These are phyloP conservation scores for Mimumesa dahlbomi DNA, from an alignment of 2,888 invertebrate species.

Conservation along the genomic window DNA sequence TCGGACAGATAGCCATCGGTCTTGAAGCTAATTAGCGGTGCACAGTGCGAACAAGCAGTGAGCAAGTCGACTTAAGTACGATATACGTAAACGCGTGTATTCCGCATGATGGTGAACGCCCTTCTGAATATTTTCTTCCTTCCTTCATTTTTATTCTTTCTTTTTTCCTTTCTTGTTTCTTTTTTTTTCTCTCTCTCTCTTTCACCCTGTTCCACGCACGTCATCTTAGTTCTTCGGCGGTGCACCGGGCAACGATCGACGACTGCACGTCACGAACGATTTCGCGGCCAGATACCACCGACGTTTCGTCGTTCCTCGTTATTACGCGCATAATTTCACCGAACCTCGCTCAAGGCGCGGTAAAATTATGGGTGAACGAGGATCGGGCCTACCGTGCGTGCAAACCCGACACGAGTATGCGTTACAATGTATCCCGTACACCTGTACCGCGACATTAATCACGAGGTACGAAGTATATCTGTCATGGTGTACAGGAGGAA, in stretches of 20 bases:
- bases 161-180: background rate
- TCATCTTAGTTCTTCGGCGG: slow-evolving; percentile 12
- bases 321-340: slow-evolving; percentile 65
- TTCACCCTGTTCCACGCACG: slow-evolving; percentile 3
- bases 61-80: slow-evolving; percentile 35
- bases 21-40: slow-evolving; percentile 76
- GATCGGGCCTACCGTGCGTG: slow-evolving; percentile 53
- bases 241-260: slow-evolving; percentile 56
- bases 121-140: slow-evolving; percentile 22
- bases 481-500: slow-evolving; percentile 39
- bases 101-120: slow-evolving; percentile 45
- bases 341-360: slow-evolving; percentile 64
- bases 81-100: slow-evolving; percentile 45
- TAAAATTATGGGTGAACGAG: slow-evolving; percentile 56
- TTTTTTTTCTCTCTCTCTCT: background rate
- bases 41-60: slow-evolving; percentile 73
- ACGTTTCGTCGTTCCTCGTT: slow-evolving; percentile 66
- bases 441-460: slow-evolving; percentile 62
- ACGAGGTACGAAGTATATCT: slow-evolving; percentile 42
- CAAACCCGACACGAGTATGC: slow-evolving; percentile 40
- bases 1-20: slow-evolving; percentile 76
- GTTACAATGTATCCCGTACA: slow-evolving; percentile 47
- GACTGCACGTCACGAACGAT: slow-evolving; percentile 61
- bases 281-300: slow-evolving; percentile 61
- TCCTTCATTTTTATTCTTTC: background rate